Conservation (phyloP, 2,888 invertebrate genomes). For the Gisinianus flammeolus region DNA sequence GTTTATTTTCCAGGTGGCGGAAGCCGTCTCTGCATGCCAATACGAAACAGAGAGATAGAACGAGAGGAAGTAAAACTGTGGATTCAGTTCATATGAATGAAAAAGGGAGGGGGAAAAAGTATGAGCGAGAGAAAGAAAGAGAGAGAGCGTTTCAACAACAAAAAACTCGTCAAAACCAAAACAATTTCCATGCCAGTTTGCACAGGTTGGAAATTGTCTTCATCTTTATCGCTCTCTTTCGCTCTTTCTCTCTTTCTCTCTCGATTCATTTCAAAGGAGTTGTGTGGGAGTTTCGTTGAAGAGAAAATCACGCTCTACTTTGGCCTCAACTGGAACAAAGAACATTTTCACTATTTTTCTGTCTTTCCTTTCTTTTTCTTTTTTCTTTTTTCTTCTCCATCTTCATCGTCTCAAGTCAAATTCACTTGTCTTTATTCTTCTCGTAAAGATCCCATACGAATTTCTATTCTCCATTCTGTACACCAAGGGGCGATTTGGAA, state of each 20-base stretch:
- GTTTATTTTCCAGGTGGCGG: conserved; percentile 4
- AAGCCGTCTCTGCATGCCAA: neutral
- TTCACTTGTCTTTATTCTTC: too few species aligned
- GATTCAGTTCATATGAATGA: too few species aligned
- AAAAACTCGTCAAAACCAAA: conserved; percentile 8
- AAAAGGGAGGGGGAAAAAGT: too few species aligned
- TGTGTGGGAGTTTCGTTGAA: neutral
- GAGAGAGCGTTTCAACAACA: neutral
- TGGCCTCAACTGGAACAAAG: neutral
- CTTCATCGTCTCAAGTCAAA: too few species aligned
- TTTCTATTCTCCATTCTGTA: too few species aligned
- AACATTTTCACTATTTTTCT: neutral
- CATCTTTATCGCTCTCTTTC: too few species aligned
- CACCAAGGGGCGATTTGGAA: too few species aligned
- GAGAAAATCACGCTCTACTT: neutral
- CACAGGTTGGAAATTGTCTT: too few species aligned
- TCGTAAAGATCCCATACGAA: too few species aligned
- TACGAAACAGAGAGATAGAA: neutral
- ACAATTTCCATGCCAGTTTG: conserved; percentile 4
- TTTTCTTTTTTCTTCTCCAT: too few species aligned
- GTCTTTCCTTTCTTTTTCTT: neutral
- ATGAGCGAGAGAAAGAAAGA: neutral
- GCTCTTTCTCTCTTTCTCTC: too few species aligned
- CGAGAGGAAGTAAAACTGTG: neutral
- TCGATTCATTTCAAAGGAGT: neutral